A percentile compares a stretch with the other conserved stretches of the same genome.
phyloP scores from a whole-genome alignment of 2,113 vertebrate genomes.

The Athene noctua region DNA sequence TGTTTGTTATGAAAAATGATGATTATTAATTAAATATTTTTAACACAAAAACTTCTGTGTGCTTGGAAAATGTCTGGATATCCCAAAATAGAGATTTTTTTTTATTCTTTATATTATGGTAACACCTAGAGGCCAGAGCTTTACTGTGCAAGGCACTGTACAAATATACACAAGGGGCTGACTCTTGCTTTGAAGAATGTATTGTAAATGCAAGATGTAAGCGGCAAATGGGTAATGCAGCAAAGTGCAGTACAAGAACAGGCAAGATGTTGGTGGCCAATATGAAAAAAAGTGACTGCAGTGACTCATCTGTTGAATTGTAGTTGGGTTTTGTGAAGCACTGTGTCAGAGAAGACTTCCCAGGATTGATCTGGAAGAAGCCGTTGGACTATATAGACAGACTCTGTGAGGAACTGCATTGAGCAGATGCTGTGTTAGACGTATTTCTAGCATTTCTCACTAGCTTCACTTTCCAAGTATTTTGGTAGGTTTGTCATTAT shows the following conservation, averaged over 20 bases:
- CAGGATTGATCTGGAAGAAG: not conserved
- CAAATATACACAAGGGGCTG: not conserved
- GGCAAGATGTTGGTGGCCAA: not conserved
- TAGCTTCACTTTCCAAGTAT: not conserved
- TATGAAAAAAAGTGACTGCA: not conserved
- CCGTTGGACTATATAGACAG: not conserved
- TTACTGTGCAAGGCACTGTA: not conserved
- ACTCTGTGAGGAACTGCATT: not conserved
- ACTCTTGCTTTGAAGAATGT: not conserved
- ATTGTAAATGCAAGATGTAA: not conserved
- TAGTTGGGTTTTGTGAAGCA: not conserved
- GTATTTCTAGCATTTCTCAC: not conserved
- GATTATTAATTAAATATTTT: not conserved
- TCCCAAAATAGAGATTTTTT: not conserved
- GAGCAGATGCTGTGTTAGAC: fast-evolving
- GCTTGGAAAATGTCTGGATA: not conserved
- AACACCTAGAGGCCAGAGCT: conserved; percentile 45
- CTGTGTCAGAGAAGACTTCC: not conserved
- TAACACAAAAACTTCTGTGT: not conserved
- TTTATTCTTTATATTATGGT: conserved; percentile 53
- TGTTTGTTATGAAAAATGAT: not conserved
- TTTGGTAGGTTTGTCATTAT: not conserved
- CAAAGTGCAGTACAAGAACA: not conserved
- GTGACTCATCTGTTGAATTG: not conserved
- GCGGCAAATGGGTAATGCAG: not conserved